Evolutionary conservation across 2,888 invertebrate genomes (phyloP).

Genomic region (Caenorhabditis doughertyi): DNA sequence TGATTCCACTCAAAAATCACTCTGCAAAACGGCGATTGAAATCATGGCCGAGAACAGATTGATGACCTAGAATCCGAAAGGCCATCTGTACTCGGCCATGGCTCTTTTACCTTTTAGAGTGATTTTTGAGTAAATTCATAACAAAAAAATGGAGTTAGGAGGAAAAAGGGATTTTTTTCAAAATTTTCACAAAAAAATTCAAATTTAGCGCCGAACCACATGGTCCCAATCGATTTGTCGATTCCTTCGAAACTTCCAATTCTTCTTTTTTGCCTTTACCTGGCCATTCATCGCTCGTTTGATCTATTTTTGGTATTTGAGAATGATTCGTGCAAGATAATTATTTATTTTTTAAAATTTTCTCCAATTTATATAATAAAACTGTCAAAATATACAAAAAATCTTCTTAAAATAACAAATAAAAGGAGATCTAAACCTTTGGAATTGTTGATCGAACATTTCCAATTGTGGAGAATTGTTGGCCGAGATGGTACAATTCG

Average conservation of each 20-base stretch:
- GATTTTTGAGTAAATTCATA: no score
- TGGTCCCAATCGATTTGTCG: conserved; percentile 37
- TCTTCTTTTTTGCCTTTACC: conserved; percentile 62
- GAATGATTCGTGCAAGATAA: conserved; percentile 29
- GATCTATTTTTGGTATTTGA: conserved; percentile 51
- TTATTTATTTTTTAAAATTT: conserved; percentile 17
- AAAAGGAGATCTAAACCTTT: conserved; percentile 41
- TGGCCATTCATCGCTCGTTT: conserved; percentile 61
- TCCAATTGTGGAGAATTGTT: conserved; percentile 56
- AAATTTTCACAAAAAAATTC: no score
- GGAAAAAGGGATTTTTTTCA: no score
- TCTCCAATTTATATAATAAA: neutral
- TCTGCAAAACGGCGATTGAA: no score
- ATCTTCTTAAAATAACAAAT: neutral
- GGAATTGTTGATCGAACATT: conserved; percentile 57
- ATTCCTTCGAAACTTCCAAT: conserved; percentile 51
- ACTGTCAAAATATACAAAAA: conserved; percentile 25
- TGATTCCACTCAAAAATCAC: no score
- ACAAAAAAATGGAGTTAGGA: no score
- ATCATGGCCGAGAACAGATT: no score
- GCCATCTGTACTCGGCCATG: no score
- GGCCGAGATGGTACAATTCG: conserved; percentile 52
- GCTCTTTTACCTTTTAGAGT: no score
- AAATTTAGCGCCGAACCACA: conserved; percentile 46
- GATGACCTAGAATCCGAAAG: no score